These are phyloP conservation scores for Argyrosomus regius DNA, from an alignment of 2,797 vertebrate genomes.

Conservation along the genomic window DNA sequence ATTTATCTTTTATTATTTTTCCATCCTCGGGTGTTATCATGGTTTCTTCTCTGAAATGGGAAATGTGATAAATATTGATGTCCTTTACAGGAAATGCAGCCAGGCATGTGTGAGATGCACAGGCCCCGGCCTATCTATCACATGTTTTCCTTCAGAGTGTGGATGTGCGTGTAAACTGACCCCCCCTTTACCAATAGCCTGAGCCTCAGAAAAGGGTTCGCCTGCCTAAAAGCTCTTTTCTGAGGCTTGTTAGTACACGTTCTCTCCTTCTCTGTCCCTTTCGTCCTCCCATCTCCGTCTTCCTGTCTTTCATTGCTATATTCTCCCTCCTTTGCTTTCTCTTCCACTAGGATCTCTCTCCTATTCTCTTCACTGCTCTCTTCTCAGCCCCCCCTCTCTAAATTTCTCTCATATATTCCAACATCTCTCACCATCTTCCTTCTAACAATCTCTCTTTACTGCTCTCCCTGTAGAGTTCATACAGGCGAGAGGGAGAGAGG, in stretches of 20 bases:
- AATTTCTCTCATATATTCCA: constrained; percentile 6
- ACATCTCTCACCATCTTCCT: constrained; percentile 20
- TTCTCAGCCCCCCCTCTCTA: neutral
- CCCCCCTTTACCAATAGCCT: constrained; percentile 42
- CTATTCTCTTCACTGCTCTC: constrained; percentile 26
- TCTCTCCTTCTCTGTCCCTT: constrained; percentile 24
- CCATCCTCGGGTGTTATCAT: constrained; percentile 74
- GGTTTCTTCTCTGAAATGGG: constrained; percentile 78
- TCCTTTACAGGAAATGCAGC: constrained; percentile 77
- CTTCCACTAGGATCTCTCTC: constrained; percentile 32
- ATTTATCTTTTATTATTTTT: constrained; percentile 85
- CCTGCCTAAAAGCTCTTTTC: constrained; percentile 67
- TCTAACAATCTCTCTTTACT: constrained; percentile 39
- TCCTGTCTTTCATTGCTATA: constrained; percentile 47
- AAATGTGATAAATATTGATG: constrained; percentile 90
- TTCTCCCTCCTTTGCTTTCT: constrained; percentile 25
- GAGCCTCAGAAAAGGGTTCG: constrained; percentile 47
- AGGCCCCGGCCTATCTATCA: constrained; percentile 62
- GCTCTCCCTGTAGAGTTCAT: constrained; percentile 54
- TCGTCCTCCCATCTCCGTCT: constrained; percentile 41
- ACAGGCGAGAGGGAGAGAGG: constrained; percentile 44
- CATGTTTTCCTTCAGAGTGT: constrained; percentile 45
- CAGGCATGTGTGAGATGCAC: constrained; percentile 58
- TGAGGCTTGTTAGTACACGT: constrained; percentile 48
- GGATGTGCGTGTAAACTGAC: constrained; percentile 66